Conservation (phyloP, 2,113 vertebrate genomes). For the Podarcis muralis region DNA sequence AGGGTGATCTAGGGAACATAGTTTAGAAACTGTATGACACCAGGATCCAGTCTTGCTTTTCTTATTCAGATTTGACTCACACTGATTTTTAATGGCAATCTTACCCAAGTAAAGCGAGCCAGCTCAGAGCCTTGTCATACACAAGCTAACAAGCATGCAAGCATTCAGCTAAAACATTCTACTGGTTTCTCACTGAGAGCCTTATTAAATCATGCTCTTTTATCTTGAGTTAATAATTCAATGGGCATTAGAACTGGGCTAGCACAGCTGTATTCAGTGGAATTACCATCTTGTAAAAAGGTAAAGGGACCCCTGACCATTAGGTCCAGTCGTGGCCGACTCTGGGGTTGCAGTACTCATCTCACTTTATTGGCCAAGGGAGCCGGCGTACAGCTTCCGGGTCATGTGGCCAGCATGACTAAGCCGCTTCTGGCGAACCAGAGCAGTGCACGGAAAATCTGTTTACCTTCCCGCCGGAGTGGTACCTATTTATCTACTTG, state of each 20-base stretch:
- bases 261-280: not conserved
- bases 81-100: constrained; percentile 44
- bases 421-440: no score
- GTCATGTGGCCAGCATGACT: no score
- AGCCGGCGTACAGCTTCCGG: no score
- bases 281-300: not conserved
- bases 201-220: constrained; percentile 62
- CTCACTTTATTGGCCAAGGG: no score
- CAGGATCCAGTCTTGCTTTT: constrained; percentile 27
- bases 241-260: not conserved
- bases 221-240: constrained; percentile 66
- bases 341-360: no score
- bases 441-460: no score
- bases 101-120: constrained; percentile 63
- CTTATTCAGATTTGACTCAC: constrained; percentile 48
- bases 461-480: no score
- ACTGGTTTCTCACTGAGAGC: constrained; percentile 66
- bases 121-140: constrained; percentile 58
- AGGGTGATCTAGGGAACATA: constrained; percentile 59
- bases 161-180: constrained; percentile 64
- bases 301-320: no score
- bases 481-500: no score
- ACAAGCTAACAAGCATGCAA: constrained; percentile 59
- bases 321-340: no score
- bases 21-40: constrained; percentile 46